Evolutionary conservation across 2,888 invertebrate species (phyloP).

Genomic region (Chromoteleia sp.): DNA sequence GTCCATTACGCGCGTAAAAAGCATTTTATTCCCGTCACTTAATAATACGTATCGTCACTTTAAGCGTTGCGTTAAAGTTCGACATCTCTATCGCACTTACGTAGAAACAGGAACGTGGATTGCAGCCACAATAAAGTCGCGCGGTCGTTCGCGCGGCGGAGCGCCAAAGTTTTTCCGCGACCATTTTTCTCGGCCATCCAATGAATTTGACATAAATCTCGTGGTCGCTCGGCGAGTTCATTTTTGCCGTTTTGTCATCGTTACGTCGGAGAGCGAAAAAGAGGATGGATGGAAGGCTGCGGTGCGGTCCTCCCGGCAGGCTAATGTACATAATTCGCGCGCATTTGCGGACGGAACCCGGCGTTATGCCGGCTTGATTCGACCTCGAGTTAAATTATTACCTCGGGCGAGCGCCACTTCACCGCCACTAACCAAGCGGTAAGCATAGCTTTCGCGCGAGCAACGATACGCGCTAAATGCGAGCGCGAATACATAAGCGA

Average conservation of each 20-base stretch:
- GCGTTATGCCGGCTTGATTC: constrained; percentile 79
- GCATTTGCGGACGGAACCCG: constrained; percentile 61
- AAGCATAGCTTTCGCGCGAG: constrained; percentile 63
- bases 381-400: constrained; percentile 81
- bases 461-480: constrained; percentile 68
- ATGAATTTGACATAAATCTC: constrained; percentile 43
- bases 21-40: too few relatives aligned
- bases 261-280: constrained; percentile 38
- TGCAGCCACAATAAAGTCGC: constrained; percentile 9
- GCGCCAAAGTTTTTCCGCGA: constrained; percentile 4
- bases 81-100: too few relatives aligned
- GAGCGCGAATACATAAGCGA: constrained; percentile 48
- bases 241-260: constrained; percentile 56
- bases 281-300: constrained; percentile 23
- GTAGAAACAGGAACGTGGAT: too few relatives aligned
- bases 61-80: too few relatives aligned
- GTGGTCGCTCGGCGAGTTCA: constrained; percentile 14
- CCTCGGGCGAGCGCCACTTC: constrained; percentile 75
- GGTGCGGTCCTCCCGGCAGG: constrained; percentile 36
- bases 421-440: constrained; percentile 71
- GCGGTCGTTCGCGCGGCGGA: constrained; percentile 2
- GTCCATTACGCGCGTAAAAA: too few relatives aligned
- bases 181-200: constrained; percentile 24
- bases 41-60: too few relatives aligned
- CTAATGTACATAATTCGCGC: constrained; percentile 67